Percentiles rank a stretch among this genome's conserved stretches.
phyloP scores from a whole-genome alignment of 2,888 invertebrate genomes.

The Parnassius glacialis region DNA sequence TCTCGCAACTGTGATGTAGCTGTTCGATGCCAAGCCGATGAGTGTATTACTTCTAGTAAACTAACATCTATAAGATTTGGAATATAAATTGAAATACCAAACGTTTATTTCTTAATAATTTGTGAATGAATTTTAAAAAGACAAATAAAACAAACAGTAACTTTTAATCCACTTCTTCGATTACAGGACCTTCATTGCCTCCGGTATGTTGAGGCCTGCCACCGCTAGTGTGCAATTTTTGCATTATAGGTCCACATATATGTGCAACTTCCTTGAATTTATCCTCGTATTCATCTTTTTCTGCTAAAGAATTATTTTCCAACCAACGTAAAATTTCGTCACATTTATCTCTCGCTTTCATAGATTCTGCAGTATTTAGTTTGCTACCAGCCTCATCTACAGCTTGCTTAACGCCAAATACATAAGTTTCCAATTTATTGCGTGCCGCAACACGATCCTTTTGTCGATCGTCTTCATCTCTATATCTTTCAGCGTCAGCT shows the following conservation, averaged over 20 bases:
- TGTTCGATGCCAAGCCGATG: too few relatives aligned
- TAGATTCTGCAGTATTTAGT: slow-evolving; percentile 81
- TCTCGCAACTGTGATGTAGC: too few relatives aligned
- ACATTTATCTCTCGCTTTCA: slow-evolving; percentile 71
- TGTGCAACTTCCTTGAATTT: slow-evolving; percentile 58
- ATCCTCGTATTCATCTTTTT: slow-evolving; percentile 84
- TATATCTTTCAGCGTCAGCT: slow-evolving; percentile 86
- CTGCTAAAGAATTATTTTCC: slow-evolving; percentile 84
- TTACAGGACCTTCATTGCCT: slow-evolving; percentile 65
- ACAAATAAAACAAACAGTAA: not conserved
- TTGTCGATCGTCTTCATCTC: slow-evolving; percentile 85
- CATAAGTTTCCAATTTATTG: slow-evolving; percentile 86
- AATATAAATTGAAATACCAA: too few relatives aligned
- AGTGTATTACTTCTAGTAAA: too few relatives aligned
- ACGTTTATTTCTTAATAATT: too few relatives aligned
- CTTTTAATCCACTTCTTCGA: slow-evolving; percentile 80
- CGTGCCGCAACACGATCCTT: slow-evolving; percentile 83
- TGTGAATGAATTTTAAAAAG: too few relatives aligned
- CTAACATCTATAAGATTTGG: too few relatives aligned
- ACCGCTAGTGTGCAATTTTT: slow-evolving; percentile 66
- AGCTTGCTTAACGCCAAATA: slow-evolving; percentile 85
- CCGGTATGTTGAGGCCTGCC: slow-evolving; percentile 31
- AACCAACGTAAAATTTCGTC: slow-evolving; percentile 84
- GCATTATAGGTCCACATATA: slow-evolving; percentile 80
- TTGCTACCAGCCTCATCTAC: slow-evolving; percentile 81